phyloP scores from a whole-genome alignment of 2,888 invertebrate species.

The Tricholauxania praeusta region DNA sequence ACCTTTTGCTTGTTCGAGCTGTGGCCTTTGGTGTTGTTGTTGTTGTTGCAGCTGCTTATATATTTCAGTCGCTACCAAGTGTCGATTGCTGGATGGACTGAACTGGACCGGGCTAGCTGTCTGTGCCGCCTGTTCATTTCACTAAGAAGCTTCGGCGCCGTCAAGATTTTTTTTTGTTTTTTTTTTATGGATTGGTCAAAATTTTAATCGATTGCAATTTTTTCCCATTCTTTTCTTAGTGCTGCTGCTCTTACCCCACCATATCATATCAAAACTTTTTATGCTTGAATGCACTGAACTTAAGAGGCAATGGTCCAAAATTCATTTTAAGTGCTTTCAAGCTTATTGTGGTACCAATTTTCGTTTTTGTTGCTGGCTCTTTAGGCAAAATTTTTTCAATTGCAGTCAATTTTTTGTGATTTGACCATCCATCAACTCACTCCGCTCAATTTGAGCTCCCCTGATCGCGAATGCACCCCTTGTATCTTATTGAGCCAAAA shows the following conservation, averaged over 20 bases:
- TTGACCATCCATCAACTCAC: constrained; percentile 6
- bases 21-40: constrained; percentile 27
- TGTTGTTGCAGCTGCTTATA: constrained; percentile 35
- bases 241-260: background rate
- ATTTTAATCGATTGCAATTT: constrained; percentile 28
- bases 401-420: constrained; percentile 38
- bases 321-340: constrained; percentile 16
- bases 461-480: background rate
- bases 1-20: background rate
- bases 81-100: constrained; percentile 19
- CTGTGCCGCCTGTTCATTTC: background rate
- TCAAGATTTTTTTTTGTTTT: background rate
- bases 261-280: too few species aligned
- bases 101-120: constrained; percentile 16
- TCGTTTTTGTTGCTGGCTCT: constrained; percentile 33
- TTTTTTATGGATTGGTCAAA: background rate
- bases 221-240: constrained; percentile 10
- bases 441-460: constrained; percentile 16
- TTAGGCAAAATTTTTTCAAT: constrained; percentile 33
- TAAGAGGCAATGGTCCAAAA: too few species aligned
- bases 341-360: constrained; percentile 33
- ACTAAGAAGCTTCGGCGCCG: background rate
- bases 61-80: background rate
- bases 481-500: too few species aligned
- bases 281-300: too few species aligned